Evolutionary conservation across 2,888 invertebrate genomes (phyloP), one percentile per base, ranked within the genome.

Genomic region (Dicyrtoma fusca): DNA sequence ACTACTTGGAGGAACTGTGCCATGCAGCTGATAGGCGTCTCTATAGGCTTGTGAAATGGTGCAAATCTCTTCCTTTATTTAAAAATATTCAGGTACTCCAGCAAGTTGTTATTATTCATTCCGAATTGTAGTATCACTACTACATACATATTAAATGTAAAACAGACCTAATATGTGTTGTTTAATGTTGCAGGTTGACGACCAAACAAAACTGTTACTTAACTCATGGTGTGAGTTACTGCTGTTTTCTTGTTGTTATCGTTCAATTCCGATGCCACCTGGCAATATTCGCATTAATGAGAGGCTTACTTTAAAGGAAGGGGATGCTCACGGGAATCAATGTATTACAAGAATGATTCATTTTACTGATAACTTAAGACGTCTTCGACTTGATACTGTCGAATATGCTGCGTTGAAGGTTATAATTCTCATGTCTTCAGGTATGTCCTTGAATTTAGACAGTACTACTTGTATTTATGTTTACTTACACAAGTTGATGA

Each of bases 31-130:
- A 97, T 84, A 94, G 96, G 84, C 87, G 97, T 62, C 88, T 97
- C 19, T 97, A 97, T 84, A 95, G 97, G 86, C 95, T 97, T 81
- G 97, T 97, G 76, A 95, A 97, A 83, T 97, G 97, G 97, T 97
- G 97, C 86, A 94, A 97, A 84, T 96, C 95, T 84, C 86, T 97
- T 83, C 97, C 97, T 17, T 88, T 97, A 26, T 97, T 97, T 84
- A 95, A 96, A 84, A 94, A 95, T 85, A 96, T 97, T 81, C 94
- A 95, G 82, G 94, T 94, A 82, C 1, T 45, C 8, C 45, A 10
- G 10, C 8, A 8, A 10, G 45, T 51, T 51, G n/a, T 51, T 6
- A 19, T 53, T 53, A 21, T 53, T 57, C 6, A 3, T 25, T 57
- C 57, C 26, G 25, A 26, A 55, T 6, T 55, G 57, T 26, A 57